These are phyloP conservation scores for Acanthurus lineatus DNA, from an alignment of 2,797 vertebrate species.

Conservation along the genomic window DNA sequence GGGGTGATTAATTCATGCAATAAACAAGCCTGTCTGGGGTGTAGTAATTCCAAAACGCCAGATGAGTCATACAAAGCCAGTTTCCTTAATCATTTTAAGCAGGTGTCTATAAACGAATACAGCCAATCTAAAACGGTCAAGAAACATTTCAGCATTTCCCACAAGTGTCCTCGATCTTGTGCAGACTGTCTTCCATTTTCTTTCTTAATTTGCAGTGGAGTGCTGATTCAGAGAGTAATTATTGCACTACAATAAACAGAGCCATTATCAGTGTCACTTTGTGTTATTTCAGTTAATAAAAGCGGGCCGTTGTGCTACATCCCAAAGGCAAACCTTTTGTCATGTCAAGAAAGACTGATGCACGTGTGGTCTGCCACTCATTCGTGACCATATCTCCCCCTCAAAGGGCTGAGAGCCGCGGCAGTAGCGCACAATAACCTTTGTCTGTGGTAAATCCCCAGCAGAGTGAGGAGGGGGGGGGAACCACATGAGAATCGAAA, in stretches of 20 bases:
- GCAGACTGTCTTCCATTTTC: constrained; percentile 54
- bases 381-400: constrained; percentile 64
- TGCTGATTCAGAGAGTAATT: constrained; percentile 57
- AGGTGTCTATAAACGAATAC: constrained; percentile 49
- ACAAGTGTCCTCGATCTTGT: constrained; percentile 43
- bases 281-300: constrained; percentile 72
- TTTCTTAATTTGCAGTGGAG: constrained; percentile 49
- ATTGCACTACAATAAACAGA: constrained; percentile 59
- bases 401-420: constrained; percentile 71
- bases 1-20: constrained; percentile 77
- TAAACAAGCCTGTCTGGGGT: constrained; percentile 70
- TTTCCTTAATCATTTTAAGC: constrained; percentile 76
- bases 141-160: constrained; percentile 45
- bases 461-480: constrained; percentile 30
- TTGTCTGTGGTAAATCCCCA: constrained; percentile 81
- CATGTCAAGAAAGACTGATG: constrained; percentile 47
- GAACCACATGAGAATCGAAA: constrained; percentile 54
- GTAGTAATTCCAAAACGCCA: constrained; percentile 69
- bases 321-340: constrained; percentile 62
- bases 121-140: constrained; percentile 6
- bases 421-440: constrained; percentile 80
- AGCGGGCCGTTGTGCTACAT: constrained; percentile 36
- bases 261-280: constrained; percentile 68
- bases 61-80: constrained; percentile 65
- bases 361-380: constrained; percentile 63